These are phyloP conservation scores for Nanorana parkeri DNA, from an alignment of 2,113 vertebrate species.

Conservation along the genomic window DNA sequence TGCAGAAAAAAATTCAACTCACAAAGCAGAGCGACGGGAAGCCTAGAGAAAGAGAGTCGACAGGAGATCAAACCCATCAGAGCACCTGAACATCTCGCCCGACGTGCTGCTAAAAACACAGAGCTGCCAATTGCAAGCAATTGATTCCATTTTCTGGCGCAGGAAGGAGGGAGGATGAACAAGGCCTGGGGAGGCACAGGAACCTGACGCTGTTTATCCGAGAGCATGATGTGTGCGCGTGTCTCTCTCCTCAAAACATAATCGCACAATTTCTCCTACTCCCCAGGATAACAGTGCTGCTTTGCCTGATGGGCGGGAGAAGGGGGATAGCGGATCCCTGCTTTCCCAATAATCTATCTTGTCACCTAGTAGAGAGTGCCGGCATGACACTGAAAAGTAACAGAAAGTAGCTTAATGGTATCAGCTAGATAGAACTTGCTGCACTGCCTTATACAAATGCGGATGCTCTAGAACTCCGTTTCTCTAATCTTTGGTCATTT, in stretches of 20 bases:
- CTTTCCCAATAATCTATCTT: constrained; percentile 29
- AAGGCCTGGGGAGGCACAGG: constrained; percentile 40
- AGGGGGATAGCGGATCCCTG: constrained; percentile 23
- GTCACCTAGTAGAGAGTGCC: neutral
- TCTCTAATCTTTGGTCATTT: no score
- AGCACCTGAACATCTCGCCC: constrained; percentile 57
- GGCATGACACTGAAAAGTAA: neutral
- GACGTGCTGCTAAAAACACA: constrained; percentile 56
- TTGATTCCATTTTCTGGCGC: constrained; percentile 56
- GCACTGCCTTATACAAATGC: no score
- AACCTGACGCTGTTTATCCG: constrained; percentile 49
- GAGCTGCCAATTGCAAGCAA: constrained; percentile 57
- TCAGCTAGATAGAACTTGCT: no score
- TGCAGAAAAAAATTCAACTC: constrained; percentile 46
- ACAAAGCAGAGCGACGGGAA: constrained; percentile 51
- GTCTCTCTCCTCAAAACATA: constrained; percentile 58
- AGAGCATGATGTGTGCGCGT: constrained; percentile 51
- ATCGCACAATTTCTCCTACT: constrained; percentile 53
- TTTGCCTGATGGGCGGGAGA: constrained; percentile 22
- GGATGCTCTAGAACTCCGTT: no score
- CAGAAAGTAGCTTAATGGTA: neutral
- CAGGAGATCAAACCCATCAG: constrained; percentile 58
- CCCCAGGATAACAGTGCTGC: constrained; percentile 38
- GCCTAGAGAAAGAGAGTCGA: constrained; percentile 53
- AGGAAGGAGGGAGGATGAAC: constrained; percentile 54